Percentiles rank a stretch among this genome's conserved stretches.
phyloP scores from a whole-genome alignment of 1,140 invertebrate species.

The Atta colombica region DNA sequence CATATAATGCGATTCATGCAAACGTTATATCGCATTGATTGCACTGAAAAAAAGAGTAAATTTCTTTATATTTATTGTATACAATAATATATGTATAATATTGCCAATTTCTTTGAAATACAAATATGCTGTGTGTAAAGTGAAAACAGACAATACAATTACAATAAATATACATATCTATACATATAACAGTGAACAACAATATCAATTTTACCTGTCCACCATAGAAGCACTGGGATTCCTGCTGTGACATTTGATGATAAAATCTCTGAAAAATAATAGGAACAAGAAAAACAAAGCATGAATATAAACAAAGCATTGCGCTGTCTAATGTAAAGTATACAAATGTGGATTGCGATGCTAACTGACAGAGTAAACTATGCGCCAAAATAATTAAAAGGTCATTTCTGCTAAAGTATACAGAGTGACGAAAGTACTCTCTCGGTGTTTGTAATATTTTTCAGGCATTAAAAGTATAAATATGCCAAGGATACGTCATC shows the following conservation, averaged over 20 bases:
- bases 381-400: not conserved
- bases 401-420: not conserved
- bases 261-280: constrained; percentile 86
- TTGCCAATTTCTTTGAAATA: not conserved
- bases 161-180: not conserved
- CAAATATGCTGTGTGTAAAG: not conserved
- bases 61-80: not conserved
- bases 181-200: not conserved
- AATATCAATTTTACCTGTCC: constrained; percentile 87
- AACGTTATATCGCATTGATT: not conserved
- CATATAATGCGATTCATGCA: not conserved
- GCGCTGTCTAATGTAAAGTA: constrained; percentile 39
- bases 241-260: constrained; percentile 92
- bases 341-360: constrained; percentile 12
- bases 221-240: constrained; percentile 91
- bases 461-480: not conserved
- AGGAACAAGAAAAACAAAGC: constrained; percentile 74
- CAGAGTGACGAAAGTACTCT: not conserved
- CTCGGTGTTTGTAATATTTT: not conserved
- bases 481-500: not conserved
- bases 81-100: not conserved
- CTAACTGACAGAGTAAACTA: not conserved
- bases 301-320: constrained; percentile 63
- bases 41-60: not conserved
- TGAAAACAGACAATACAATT: not conserved